Conservation (phyloP, 2,888 invertebrate genomes). For the Prosapia bicincta region DNA sequence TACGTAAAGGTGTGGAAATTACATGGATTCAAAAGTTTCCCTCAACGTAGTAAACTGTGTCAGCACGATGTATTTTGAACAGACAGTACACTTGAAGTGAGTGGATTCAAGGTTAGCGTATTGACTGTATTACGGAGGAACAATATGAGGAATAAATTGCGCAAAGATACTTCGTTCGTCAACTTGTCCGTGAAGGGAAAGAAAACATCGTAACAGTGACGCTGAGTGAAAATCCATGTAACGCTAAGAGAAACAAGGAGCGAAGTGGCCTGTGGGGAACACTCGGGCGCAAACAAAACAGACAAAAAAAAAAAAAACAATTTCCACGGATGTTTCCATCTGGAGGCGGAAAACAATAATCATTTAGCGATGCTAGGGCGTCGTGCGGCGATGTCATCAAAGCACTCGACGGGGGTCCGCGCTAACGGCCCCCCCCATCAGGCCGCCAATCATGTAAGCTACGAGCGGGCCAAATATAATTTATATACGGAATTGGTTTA, state of each 20-base stretch:
- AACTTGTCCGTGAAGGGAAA: no score
- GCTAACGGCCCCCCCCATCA: neutral
- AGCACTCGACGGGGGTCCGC: neutral
- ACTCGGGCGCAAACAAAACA: neutral
- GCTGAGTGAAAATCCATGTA: neutral
- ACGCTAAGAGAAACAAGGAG: neutral
- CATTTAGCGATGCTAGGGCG: neutral
- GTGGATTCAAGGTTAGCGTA: no score
- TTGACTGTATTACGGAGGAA: no score
- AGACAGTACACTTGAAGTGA: no score
- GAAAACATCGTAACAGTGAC: neutral
- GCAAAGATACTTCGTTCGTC: no score
- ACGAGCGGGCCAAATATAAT: neutral
- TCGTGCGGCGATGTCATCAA: neutral
- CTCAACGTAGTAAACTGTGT: no score
- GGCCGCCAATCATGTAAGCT: neutral
- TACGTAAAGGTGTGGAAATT: no score
- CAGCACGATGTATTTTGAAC: no score
- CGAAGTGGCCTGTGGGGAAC: neutral
- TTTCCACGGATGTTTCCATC: neutral
- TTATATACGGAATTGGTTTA: neutral
- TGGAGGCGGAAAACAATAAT: neutral
- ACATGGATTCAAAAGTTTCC: no score
- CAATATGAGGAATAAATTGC: no score
- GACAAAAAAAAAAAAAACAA: neutral